Evolutionary conservation across 1,140 invertebrate genomes (phyloP).

Genomic region (Drosophila tsacasi): DNA sequence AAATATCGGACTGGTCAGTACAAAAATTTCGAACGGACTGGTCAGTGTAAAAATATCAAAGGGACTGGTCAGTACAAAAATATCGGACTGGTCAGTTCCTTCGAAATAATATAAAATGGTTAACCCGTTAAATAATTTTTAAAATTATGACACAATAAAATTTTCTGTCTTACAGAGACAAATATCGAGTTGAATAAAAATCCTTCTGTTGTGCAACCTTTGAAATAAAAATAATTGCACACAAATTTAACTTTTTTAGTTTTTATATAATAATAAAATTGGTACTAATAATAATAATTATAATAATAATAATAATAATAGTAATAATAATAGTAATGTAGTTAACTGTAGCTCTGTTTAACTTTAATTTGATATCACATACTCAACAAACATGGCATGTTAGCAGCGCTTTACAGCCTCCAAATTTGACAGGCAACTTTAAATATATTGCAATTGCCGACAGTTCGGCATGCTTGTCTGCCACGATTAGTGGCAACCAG

Average conservation of each 20-base stretch:
- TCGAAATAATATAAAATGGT: no score
- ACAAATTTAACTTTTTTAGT: no score
- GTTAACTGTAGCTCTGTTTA: constrained; percentile 1
- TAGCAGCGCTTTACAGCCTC: constrained; percentile 63
- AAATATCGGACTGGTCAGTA: no score
- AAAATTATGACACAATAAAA: no score
- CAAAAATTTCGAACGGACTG: no score
- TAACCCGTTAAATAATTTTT: no score
- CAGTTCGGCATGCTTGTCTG: constrained; percentile 69
- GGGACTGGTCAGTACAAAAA: no score
- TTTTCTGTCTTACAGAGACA: no score
- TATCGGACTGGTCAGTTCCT: no score
- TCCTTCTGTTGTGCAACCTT: no score
- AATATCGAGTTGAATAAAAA: background rate
- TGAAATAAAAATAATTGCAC: no score
- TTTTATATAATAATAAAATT: background rate
- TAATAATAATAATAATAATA: background rate
- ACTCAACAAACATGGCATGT: constrained; percentile 50
- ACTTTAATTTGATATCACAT: constrained; percentile 50
- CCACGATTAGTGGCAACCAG: constrained; percentile 64
- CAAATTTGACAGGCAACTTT: constrained; percentile 60
- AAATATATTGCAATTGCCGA: constrained; percentile 62
- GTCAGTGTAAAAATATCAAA: no score
- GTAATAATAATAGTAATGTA: background rate
- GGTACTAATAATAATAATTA: background rate